These are phyloP conservation scores for Platyscapa corneri DNA, from an alignment of 1,140 invertebrate genomes.

Conservation along the genomic window DNA sequence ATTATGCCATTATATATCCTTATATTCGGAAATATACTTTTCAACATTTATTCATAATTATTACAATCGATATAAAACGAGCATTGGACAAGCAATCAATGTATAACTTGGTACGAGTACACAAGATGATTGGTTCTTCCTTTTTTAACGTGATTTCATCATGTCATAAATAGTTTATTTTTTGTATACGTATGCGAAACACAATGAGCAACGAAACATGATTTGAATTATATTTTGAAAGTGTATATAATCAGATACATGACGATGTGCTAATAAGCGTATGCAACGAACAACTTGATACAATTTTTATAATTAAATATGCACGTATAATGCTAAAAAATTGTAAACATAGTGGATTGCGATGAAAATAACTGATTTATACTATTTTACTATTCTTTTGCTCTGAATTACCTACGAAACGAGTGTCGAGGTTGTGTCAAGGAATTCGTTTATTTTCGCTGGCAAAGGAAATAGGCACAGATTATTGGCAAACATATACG, in stretches of 20 bases:
- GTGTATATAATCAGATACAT: neutral
- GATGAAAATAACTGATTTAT: constrained; percentile 17
- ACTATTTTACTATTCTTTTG: neutral
- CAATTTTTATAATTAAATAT: constrained; percentile 41
- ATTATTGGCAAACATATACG: constrained; percentile 30
- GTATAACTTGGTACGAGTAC: constrained; percentile 32
- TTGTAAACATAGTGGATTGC: constrained; percentile 27
- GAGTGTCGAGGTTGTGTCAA: constrained; percentile 36
- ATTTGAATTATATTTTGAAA: neutral
- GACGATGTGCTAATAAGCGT: constrained; percentile 42
- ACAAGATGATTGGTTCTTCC: neutral
- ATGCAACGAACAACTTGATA: constrained; percentile 36
- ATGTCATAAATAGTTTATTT: neutral
- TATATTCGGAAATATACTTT: constrained; percentile 29
- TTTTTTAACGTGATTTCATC: neutral
- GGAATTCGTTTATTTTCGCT: constrained; percentile 17
- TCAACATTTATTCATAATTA: constrained; percentile 27
- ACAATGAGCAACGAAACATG: neutral
- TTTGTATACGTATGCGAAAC: neutral
- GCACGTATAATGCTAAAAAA: neutral
- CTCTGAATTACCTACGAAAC: constrained; percentile 38
- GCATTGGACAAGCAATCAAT: constrained; percentile 30
- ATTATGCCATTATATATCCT: constrained; percentile 42
- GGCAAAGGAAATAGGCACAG: neutral
- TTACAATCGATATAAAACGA: constrained; percentile 33